Evolutionary conservation across 2,888 invertebrate species (phyloP), one percentile per base, ranked within the genome.

Genomic region (Meliscaeva auricollis): DNA sequence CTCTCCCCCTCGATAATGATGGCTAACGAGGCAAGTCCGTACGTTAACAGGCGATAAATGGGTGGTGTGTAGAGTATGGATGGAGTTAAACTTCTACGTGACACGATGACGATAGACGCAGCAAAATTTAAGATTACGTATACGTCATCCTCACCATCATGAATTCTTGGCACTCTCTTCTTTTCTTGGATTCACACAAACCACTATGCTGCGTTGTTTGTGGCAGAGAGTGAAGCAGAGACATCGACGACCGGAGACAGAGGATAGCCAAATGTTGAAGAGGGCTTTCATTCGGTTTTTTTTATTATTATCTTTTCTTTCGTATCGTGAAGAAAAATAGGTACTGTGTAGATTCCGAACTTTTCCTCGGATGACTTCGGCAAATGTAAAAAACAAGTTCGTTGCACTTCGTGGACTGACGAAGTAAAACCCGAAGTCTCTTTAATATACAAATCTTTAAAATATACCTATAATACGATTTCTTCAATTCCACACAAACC

Each of bases 91-190:
- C 79, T 70, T 70, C 30, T 75, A 79, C 73, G 79, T 83, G 79
- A 79, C 79, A 79, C 35, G 22, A 83, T 64, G 78, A 74, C 64
- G 74, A 70, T 78, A 78, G 79, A 79, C 69, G 70, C 74, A 62
- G 70, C 64, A 46, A 83, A 74, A 79, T 74, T 83, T 75, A 66
- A 74, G 83, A 83, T 79, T 69, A 83, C 79, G 79, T 83, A 75
- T 79, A 79, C 73, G 74, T 74, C 60, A 44, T 60, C n/a, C 41
- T 44, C 62, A 15, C 11, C 81, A 81, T 72, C 52, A 70, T 58
- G 69, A 74, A 83, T 70, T 79, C 73, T 58, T 77, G 54, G 54
- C 64, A 72, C 68, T 69, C 77, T 58, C 62, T 74, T 66, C 56
- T 48, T 38, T 58, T 13, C 50, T 38, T 56, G 50, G 22, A 46